A percentile compares a stretch with the other conserved stretches of the same genome.
Conservation (phyloP, 1,140 invertebrate genomes). For the Euwallacea similis region DNA sequence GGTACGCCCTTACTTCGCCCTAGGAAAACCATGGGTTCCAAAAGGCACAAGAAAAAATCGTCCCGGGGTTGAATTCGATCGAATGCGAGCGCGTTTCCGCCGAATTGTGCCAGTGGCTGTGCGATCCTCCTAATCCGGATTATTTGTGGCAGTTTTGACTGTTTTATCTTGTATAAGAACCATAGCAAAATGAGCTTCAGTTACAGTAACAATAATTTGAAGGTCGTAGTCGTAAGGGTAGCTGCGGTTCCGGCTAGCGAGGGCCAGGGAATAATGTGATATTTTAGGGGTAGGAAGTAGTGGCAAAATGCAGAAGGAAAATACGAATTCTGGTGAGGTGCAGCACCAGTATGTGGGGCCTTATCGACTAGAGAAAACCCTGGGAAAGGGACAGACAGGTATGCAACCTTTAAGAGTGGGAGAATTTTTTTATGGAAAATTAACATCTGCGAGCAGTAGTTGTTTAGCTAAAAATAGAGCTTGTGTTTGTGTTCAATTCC, state of each 20-base stretch:
- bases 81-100: background rate
- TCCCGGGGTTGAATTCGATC: slow-evolving; percentile 8
- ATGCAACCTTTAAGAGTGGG: slow-evolving; percentile 44
- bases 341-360: slow-evolving; percentile 93
- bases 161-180: no score
- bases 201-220: no score
- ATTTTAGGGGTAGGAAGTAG: slow-evolving; percentile 16
- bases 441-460: no score
- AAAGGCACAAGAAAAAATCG: slow-evolving; percentile 25
- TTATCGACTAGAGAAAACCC: slow-evolving; percentile 96
- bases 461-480: no score
- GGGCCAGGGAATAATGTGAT: slow-evolving; percentile 24
- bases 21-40: slow-evolving; percentile 9
- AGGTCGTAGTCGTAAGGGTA: background rate
- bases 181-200: no score
- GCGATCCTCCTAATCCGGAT: no score
- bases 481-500: no score
- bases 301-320: slow-evolving; percentile 53
- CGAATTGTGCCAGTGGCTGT: no score
- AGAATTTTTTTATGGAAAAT: background rate
- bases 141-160: no score
- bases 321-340: slow-evolving; percentile 60
- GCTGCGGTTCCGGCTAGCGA: background rate
- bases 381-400: slow-evolving; percentile 99
- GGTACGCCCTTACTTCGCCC: background rate